These are phyloP conservation scores for Potamilus streckersoni DNA, from an alignment of 1,140 invertebrate genomes.

Conservation along the genomic window DNA sequence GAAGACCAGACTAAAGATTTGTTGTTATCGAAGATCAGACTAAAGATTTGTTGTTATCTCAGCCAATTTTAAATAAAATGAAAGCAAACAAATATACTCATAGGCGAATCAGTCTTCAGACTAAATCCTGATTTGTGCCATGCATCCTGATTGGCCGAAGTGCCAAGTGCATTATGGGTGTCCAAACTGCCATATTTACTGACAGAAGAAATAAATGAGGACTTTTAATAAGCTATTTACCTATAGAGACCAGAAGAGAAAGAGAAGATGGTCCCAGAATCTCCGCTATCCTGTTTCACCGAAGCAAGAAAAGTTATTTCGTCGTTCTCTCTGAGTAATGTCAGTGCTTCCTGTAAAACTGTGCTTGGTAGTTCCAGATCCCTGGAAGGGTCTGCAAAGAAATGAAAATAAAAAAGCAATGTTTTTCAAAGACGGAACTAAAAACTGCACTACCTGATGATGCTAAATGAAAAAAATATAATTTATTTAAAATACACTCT, in stretches of 20 bases:
- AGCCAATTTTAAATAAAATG: too few species aligned
- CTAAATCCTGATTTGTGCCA: too few species aligned
- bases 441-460: too few species aligned
- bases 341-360: constrained; percentile 36
- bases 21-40: too few species aligned
- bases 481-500: too few species aligned
- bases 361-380: constrained; percentile 39
- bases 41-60: too few species aligned
- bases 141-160: too few species aligned
- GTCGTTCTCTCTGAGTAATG: constrained; percentile 42
- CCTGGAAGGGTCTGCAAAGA: constrained; percentile 39
- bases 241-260: constrained; percentile 48
- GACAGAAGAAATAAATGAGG: neutral
- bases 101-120: too few species aligned
- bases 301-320: constrained; percentile 58
- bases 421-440: too few species aligned
- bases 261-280: constrained; percentile 55
- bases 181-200: neutral
- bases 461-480: too few species aligned
- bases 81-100: too few species aligned
- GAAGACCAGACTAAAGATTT: too few species aligned
- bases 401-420: neutral
- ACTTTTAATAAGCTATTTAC: constrained; percentile 28
- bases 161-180: neutral
- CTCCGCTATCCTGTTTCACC: constrained; percentile 50